A percentile compares a stretch with the other conserved stretches of the same genome.
Evolutionary conservation across 2,797 vertebrate species (phyloP).

Genomic region (Hippoglossus hippoglossus): DNA sequence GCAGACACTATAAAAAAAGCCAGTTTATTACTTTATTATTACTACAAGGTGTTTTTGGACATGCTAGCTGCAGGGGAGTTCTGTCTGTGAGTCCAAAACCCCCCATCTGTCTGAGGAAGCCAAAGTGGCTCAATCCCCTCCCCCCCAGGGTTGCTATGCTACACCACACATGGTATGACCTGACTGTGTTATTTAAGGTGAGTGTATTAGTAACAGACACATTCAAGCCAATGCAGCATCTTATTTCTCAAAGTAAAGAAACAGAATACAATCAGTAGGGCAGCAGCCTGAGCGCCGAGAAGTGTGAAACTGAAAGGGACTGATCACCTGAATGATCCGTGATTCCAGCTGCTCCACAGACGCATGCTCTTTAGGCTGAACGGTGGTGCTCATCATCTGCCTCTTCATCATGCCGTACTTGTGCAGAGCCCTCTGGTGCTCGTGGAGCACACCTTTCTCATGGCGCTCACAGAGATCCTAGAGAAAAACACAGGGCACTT

Average conservation of each 20-base stretch:
- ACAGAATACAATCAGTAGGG: background rate
- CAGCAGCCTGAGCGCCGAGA: background rate
- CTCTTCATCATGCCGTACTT: constrained; percentile 96
- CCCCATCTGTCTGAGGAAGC: too few relatives aligned
- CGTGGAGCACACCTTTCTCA: constrained; percentile 94
- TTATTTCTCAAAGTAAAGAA: background rate
- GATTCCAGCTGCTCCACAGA: constrained; percentile 96
- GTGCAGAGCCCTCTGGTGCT: constrained; percentile 95
- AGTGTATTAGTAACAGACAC: too few relatives aligned
- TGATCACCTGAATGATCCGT: constrained; percentile 92
- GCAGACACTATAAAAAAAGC: too few relatives aligned
- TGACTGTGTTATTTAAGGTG: background rate
- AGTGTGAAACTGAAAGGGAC: background rate
- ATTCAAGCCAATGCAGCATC: too few relatives aligned
- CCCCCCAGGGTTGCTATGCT: too few relatives aligned
- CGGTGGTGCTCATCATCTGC: constrained; percentile 93
- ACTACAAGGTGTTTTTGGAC: too few relatives aligned
- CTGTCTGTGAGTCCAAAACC: too few relatives aligned
- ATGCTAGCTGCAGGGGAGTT: too few relatives aligned
- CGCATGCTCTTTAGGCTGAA: constrained; percentile 91
- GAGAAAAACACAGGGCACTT: background rate
- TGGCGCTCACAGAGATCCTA: constrained; percentile 98
- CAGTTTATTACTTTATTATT: too few relatives aligned
- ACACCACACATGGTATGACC: background rate
- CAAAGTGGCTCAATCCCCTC: too few relatives aligned